Conservation (phyloP, 2,797 vertebrate species). For the Enteromius argenteus region DNA sequence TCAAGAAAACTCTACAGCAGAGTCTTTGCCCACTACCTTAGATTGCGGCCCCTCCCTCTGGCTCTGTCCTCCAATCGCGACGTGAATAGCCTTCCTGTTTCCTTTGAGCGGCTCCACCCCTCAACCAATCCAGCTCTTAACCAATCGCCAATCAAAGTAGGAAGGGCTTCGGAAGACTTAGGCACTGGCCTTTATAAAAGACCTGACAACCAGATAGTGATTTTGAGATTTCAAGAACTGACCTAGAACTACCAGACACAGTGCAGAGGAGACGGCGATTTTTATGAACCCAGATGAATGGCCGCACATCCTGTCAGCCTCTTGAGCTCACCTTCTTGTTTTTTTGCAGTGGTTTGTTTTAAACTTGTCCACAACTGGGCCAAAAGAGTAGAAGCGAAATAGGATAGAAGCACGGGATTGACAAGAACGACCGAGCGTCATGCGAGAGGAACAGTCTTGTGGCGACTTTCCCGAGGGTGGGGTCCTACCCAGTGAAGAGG, state of each 20-base stretch:
- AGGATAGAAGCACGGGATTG: background rate
- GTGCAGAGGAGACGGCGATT: slow-evolving; percentile 23
- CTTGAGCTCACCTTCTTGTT: background rate
- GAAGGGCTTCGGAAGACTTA: slow-evolving; percentile 69
- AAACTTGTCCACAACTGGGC: background rate
- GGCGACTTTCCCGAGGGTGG: slow-evolving; percentile 83
- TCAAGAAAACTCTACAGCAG: slow-evolving; percentile 79
- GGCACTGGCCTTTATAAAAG: slow-evolving; percentile 78
- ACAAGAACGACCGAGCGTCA: slow-evolving; percentile 66
- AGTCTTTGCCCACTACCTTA: slow-evolving; percentile 63
- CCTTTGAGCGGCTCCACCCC: slow-evolving; percentile 67
- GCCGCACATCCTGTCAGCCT: background rate
- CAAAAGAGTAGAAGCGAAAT: background rate
- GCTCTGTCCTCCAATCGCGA: slow-evolving; percentile 72
- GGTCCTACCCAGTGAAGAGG: slow-evolving; percentile 79
- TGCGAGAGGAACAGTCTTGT: slow-evolving; percentile 85
- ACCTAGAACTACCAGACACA: slow-evolving; percentile 58
- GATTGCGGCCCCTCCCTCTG: slow-evolving; percentile 71
- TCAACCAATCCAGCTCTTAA: slow-evolving; percentile 52
- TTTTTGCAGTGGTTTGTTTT: slow-evolving; percentile 7
- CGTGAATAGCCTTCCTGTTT: slow-evolving; percentile 68
- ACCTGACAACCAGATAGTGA: slow-evolving; percentile 67
- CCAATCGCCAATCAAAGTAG: slow-evolving; percentile 76
- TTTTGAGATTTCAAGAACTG: slow-evolving; percentile 70
- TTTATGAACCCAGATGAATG: slow-evolving; percentile 1